These are phyloP conservation scores for Rissa tridactyla DNA, from an alignment of 2,113 vertebrate species.

Conservation along the genomic window DNA sequence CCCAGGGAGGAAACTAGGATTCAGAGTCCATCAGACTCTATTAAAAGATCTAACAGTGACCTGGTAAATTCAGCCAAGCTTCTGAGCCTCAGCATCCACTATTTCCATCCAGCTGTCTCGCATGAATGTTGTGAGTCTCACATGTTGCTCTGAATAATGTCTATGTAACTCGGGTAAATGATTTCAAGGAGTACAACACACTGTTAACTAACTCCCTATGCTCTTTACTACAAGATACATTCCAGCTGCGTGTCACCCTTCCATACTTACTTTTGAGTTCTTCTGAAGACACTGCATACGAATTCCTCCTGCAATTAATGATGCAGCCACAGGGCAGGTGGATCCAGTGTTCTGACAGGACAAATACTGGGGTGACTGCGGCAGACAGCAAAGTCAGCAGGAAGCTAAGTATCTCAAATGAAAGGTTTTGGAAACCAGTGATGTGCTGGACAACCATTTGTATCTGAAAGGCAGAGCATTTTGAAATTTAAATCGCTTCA, in stretches of 20 bases:
- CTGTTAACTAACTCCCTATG: not conserved
- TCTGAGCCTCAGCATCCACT: not conserved
- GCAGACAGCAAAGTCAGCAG: constrained; percentile 88
- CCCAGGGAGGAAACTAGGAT: not conserved
- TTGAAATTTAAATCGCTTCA: not conserved
- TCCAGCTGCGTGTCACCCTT: not conserved
- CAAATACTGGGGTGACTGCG: constrained; percentile 86
- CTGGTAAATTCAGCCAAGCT: not conserved
- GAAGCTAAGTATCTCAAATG: constrained; percentile 87
- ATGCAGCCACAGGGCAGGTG: constrained; percentile 97
- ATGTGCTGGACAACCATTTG: constrained; percentile 84
- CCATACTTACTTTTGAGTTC: constrained; percentile 71
- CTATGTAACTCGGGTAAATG: not conserved
- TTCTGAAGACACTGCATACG: constrained; percentile 37
- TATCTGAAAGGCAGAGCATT: constrained; percentile 76
- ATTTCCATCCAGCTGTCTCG: not conserved
- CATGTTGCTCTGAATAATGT: not conserved
- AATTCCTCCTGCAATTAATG: constrained; percentile 85
- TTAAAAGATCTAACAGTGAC: not conserved
- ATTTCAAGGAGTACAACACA: not conserved
- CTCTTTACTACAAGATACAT: not conserved
- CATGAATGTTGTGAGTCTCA: not conserved
- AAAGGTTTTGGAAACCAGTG: constrained; percentile 77
- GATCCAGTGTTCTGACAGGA: constrained; percentile 90
- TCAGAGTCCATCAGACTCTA: not conserved